Evolutionary conservation across 1,140 invertebrate species (phyloP), one percentile per base, ranked within the genome.

Genomic region (Drosophila ironensis): DNA sequence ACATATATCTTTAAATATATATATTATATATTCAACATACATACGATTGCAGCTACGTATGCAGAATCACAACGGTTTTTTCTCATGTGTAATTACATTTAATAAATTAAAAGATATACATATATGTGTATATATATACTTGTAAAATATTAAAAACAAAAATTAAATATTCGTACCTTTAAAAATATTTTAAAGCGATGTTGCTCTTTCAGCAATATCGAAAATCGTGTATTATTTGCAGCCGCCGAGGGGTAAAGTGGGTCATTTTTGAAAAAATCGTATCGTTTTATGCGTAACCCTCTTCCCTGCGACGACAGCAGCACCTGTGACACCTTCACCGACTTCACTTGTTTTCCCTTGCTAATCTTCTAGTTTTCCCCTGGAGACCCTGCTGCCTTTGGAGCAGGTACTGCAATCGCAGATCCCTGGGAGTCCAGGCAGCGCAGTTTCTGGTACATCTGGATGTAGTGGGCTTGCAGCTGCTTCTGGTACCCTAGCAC

Each of bases 381-480:
- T 4, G 1, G 11, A 1, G 30, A 6, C 7, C 48, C 2, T 11
- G 20, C 7, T 5, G 35, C 16, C 3, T 11, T 9, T 2, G 5
- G 5, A 5, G 20, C 2, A 7, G 22, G 16, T 6, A 6, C 45
- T 0, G 1, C 54, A 33, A 42, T 20, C 2, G 47, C 45, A 5
- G 28, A n/a, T n/a, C 40, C 51, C 46, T 57, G 53, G 5, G 47
- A 71, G 45, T 89, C 81, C 50, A 89, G 74, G 59, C 87, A 88
- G 11, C 78, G 75, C 41, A 89, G 51, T 47, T 89, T 89, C 66
- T 89, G 86, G 47, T 89, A 89, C 88, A 89, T 89, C 53, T 89
- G 80, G 8, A 89, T 89, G 16, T 89, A 89, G 61, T 89, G 88
- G 4, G 78, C 69, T 44, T 89, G 88, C 41, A 89, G 52, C 47